Base-by-base conservation (phyloP, 2,888 invertebrate species). In the Trilocha varians region DNA sequence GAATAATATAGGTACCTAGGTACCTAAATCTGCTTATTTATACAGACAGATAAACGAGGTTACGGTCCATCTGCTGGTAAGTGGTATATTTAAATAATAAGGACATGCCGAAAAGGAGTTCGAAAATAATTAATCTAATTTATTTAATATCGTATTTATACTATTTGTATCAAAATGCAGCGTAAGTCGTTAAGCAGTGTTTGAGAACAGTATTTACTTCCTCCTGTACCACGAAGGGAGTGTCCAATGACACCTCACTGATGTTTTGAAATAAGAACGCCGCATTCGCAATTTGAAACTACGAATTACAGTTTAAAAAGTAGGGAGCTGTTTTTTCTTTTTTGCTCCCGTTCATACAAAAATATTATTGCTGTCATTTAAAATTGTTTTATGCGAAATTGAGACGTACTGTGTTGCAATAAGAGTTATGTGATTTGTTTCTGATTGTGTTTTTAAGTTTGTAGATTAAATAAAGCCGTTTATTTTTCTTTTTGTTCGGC, bases 241-340 rank as follows among this genome's bases (percentile, higher is more conserved):
- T 82, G 78, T 84, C 80, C 72, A 73, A 77, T 84, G 83, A 84
- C 84, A 83, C 83, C 79, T 80, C 76, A 56, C 74, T 79, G 75
- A 75, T 78, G 84, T 85, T 85, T 84, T 84, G 84, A 84, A 84
- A 84, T 83, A 78, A 76, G 82, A 83, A 82, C 71, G 78, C 79
- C 78, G 77, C 78, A 78, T 75, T 83, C 74, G 84, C 79, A 84
- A 85, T 72, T 74, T 53, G 85, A 85, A 85, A 78, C 85, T 83
- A 84, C 82, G 74, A 84, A 85, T 85, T 85, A 85, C 77, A 77
- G 72, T 79, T 74, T 70, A 77, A 82, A 83, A 82, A 71, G 70
- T 69, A 74, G 78, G 82, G 78, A 63, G 65, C 64, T 57, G 56
- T 70, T 77, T 78, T 78, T 76, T 76, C 65, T 58, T 69, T 70